A percentile compares a stretch with the other conserved stretches of the same genome.
Conservation (phyloP, 2,888 invertebrate genomes). For the Drosophila bunnanda region DNA sequence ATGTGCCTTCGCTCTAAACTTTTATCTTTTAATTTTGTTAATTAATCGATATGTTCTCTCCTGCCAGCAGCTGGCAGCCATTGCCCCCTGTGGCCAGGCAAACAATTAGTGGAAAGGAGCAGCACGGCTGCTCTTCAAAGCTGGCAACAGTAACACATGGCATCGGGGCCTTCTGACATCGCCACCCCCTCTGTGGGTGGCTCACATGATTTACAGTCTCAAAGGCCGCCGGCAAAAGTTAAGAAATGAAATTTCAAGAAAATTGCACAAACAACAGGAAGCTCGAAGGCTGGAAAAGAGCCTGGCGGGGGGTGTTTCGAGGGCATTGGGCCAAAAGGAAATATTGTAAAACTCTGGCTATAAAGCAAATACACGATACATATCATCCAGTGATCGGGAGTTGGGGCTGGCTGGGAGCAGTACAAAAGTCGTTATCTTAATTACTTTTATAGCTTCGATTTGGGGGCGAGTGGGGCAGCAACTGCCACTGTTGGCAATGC, state of each 20-base stretch:
- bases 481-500: background rate
- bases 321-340: slow-evolving; percentile 53
- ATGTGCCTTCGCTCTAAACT: slow-evolving; percentile 49
- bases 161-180: slow-evolving; percentile 21
- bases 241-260: slow-evolving; percentile 80
- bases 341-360: slow-evolving; percentile 76
- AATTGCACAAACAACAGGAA: slow-evolving; percentile 75
- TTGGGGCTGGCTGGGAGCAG: slow-evolving; percentile 40
- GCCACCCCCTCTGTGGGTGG: slow-evolving; percentile 10
- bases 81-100: slow-evolving; percentile 53
- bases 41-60: slow-evolving; percentile 67
- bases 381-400: slow-evolving; percentile 33
- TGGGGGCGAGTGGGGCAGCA: slow-evolving; percentile 45
- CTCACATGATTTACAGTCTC: slow-evolving; percentile 74
- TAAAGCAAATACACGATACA: slow-evolving; percentile 70
- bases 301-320: slow-evolving; percentile 8
- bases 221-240: slow-evolving; percentile 71
- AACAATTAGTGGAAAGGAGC: slow-evolving; percentile 70
- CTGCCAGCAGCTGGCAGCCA: slow-evolving; percentile 8
- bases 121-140: slow-evolving; percentile 18
- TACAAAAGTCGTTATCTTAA: slow-evolving; percentile 82
- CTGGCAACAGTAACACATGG: slow-evolving; percentile 42
- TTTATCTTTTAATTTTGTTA: slow-evolving; percentile 73
- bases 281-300: slow-evolving; percentile 42
- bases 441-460: slow-evolving; percentile 82